Percentiles rank a stretch among this genome's conserved stretches.
These are phyloP conservation scores for Zoanthus gigantus DNA, from an alignment of 92 coral and sea anemone species.

Conservation along the genomic window DNA sequence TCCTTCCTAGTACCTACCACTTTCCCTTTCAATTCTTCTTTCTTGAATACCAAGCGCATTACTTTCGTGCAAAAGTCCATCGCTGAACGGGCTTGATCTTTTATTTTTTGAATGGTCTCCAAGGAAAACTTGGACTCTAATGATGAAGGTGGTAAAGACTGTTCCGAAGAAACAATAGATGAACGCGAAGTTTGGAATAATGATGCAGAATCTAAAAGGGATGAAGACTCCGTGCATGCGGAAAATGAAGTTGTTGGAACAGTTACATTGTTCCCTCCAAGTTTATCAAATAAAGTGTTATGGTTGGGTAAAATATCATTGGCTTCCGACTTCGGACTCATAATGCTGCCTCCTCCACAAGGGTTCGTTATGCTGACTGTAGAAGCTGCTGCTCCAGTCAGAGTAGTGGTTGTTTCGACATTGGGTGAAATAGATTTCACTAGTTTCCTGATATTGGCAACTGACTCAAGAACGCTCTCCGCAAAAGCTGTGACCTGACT, in stretches of 20 bases:
- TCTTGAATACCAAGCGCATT: not conserved
- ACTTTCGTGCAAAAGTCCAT: not conserved
- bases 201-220: not conserved
- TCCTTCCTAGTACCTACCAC: not conserved
- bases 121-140: not conserved
- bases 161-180: not conserved
- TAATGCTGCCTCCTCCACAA: not conserved
- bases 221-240: not conserved
- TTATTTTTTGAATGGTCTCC: not conserved
- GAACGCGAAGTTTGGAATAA: not conserved
- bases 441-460: not conserved
- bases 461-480: not conserved
- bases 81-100: not conserved
- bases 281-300: not conserved
- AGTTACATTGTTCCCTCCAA: not conserved
- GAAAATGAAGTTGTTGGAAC: not conserved
- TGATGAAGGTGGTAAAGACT: not conserved
- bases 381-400: too few relatives aligned
- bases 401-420: not conserved
- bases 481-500: not conserved
- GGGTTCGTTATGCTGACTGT: not conserved
- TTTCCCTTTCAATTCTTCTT: not conserved
- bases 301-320: not conserved
- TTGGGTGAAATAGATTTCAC: not conserved
- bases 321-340: not conserved